phyloP scores from a whole-genome alignment of 2,113 vertebrate species.

The Anhinga anhinga region DNA sequence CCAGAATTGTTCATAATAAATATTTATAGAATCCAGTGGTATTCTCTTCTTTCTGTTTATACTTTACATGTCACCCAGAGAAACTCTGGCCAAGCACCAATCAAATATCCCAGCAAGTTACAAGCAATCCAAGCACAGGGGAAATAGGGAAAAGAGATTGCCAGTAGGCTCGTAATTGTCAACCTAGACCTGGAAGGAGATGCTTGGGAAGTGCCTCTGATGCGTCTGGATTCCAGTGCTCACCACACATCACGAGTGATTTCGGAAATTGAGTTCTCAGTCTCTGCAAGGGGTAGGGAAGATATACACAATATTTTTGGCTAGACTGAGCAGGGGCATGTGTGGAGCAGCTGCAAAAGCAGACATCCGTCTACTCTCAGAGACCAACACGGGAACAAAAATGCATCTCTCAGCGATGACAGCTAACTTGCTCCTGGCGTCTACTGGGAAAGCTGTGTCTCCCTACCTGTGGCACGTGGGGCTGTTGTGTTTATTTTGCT shows the following conservation, averaged over 20 bases:
- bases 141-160: background rate
- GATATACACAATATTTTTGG: conserved; percentile 10
- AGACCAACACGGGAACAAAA: background rate
- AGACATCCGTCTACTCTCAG: background rate
- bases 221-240: background rate
- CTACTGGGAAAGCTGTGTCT: background rate
- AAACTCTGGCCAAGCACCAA: conserved; percentile 11
- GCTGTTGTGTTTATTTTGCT: background rate
- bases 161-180: background rate
- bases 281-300: conserved; percentile 45
- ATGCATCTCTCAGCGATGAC: background rate
- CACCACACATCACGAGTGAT: background rate
- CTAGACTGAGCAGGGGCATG: background rate
- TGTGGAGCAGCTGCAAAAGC: conserved; percentile 56
- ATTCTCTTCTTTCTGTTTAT: conserved; percentile 50
- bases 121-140: background rate
- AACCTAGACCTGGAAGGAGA: background rate
- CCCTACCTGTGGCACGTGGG: background rate
- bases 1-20: conserved; percentile 1
- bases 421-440: background rate
- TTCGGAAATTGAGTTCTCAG: conserved; percentile 28
- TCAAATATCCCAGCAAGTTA: background rate
- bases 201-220: background rate
- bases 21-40: conserved; percentile 26
- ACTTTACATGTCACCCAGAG: conserved; percentile 6